Base-by-base conservation (phyloP, 2,888 invertebrate species). In the Carterocephalus palaemon region DNA sequence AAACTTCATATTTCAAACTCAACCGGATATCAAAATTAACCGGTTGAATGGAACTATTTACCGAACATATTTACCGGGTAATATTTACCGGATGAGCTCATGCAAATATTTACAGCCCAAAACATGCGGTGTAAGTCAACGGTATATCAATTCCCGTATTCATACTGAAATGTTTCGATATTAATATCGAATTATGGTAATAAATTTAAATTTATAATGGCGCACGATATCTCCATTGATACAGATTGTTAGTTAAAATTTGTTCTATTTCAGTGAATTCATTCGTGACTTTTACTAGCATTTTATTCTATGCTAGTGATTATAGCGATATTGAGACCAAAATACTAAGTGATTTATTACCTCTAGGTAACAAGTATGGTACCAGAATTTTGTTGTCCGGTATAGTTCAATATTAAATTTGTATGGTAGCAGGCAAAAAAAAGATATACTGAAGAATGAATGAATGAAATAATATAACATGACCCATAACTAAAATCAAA, bases 31-130 rank as follows among this genome's bases (percentile, higher is more conserved):
- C 33, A 28, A 34, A 42, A 28, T 48, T 39, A 51, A 47, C 47
- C 33, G 36, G 34, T 26, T 24, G 26, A 49, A 43, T 15, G 45
- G 46, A 49, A 51, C 47, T 46, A 38, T 34, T 42, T 26, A 20
- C 28, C 26, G 34, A n/a, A n/a, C n/a, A 48, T 46, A 38, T 34
- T 42, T 26, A 20, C 28, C 26, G 34, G n/a, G 26, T 17, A 22
- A 32, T 40, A 51, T 48, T 48, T 47, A 51, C 47, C 38, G 46
- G 29, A 39, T 40, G 38, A 43, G 46, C 24, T 41, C 47, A 38
- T 34, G 29, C 45, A 38, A 36, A 49, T 51, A 51, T 52, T 51
- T 51, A 47, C 42, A 49, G 36, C 42, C 42, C 46, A 46, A 49
- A 51, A 47, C 48, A 52, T 51, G 47, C 45, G 42, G 45, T 48